Conservation (phyloP, 2,113 vertebrate species). For the Hassar affinis region DNA sequence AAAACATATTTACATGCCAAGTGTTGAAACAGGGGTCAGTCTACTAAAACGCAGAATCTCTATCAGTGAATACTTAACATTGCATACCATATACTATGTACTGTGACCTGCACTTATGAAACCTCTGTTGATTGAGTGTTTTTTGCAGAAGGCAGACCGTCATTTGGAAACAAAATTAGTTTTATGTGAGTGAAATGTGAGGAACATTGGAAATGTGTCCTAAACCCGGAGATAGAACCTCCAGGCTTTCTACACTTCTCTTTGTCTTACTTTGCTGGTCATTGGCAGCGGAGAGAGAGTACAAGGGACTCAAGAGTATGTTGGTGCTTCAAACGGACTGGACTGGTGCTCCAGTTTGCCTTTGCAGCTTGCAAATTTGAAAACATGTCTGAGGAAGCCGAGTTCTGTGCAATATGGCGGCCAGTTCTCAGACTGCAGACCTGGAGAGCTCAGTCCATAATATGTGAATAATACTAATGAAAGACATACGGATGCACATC, state of each 20-base stretch:
- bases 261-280: conserved; percentile 39
- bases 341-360: conserved; percentile 30
- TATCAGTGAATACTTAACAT: conserved; percentile 61
- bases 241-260: conserved; percentile 29
- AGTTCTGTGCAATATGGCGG: conserved; percentile 53
- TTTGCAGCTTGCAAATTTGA: conserved; percentile 15
- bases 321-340: conserved; percentile 20
- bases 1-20: conserved; percentile 63
- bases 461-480: conserved; percentile 75
- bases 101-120: conserved; percentile 74
- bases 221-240: conserved; percentile 32
- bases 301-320: neutral
- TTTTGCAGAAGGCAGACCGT: conserved; percentile 39
- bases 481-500: conserved; percentile 70
- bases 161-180: conserved; percentile 56
- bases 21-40: conserved; percentile 51
- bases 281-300: conserved; percentile 32
- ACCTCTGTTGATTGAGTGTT: conserved; percentile 61
- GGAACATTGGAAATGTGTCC: conserved; percentile 34
- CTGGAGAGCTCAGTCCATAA: conserved; percentile 58
- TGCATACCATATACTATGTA: conserved; percentile 65
- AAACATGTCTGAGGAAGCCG: conserved; percentile 38
- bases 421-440: conserved; percentile 49
- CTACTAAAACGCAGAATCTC: neutral
- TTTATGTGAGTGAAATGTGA: conserved; percentile 70